Percentiles rank a stretch among this genome's conserved stretches.
These are phyloP conservation scores for Agonopterix arenella DNA, from an alignment of 2,888 invertebrate genomes.

Conservation along the genomic window DNA sequence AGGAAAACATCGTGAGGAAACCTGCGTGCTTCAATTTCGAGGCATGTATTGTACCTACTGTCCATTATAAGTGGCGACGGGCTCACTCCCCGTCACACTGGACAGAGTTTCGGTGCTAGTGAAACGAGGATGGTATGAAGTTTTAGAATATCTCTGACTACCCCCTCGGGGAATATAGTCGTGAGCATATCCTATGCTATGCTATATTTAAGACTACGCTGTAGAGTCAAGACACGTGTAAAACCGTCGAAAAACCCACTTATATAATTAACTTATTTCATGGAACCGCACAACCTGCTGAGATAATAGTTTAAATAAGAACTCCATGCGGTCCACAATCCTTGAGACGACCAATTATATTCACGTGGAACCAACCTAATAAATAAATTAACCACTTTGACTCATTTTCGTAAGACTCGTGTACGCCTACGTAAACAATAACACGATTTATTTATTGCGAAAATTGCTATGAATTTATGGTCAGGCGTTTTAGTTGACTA, in stretches of 20 bases:
- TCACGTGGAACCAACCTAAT: conserved; percentile 6
- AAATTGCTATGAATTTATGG: conserved; percentile 9
- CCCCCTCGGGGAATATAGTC: no score
- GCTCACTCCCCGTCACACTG: no score
- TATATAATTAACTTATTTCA: background rate
- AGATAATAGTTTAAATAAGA: background rate
- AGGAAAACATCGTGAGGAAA: no score
- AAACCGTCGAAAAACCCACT: background rate
- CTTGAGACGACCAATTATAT: conserved; percentile 7
- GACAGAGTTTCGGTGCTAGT: no score
- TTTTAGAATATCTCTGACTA: no score
- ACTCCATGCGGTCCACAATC: background rate
- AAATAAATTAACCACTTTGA: background rate
- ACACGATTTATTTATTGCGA: background rate
- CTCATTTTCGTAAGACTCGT: conserved; percentile 16
- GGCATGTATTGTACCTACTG: no score
- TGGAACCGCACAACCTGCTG: background rate
- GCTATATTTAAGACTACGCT: no score
- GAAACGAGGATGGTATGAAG: no score
- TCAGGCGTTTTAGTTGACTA: conserved; percentile 5
- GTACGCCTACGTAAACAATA: conserved; percentile 28
- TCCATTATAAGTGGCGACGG: no score
- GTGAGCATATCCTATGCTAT: no score
- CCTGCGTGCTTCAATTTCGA: no score
- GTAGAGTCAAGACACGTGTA: background rate